Conservation (phyloP, 2,113 vertebrate genomes). For the Cebus imitator region DNA sequence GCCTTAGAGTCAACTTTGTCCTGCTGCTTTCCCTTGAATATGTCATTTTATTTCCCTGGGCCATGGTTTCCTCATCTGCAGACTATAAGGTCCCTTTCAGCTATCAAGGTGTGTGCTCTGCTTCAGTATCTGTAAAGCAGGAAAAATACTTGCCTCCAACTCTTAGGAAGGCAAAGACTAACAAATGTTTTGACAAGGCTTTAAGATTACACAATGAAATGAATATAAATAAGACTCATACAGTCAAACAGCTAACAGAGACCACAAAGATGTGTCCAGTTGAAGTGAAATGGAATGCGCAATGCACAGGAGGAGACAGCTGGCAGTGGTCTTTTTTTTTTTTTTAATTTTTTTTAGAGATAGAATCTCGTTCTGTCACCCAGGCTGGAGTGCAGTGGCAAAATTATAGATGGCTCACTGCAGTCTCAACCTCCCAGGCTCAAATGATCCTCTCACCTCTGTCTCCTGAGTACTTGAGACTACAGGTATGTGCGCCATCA, state of each 20-base stretch:
- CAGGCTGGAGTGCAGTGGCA: too few relatives aligned
- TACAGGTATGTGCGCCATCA: too few relatives aligned
- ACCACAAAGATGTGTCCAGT: not conserved
- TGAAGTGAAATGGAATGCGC: slow-evolving; percentile 33
- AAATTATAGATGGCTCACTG: too few relatives aligned
- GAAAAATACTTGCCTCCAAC: not conserved
- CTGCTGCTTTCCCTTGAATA: not conserved
- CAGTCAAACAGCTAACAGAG: not conserved
- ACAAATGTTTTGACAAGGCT: not conserved
- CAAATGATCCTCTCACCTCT: too few relatives aligned
- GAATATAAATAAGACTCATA: not conserved
- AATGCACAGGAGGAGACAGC: not conserved
- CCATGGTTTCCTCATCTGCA: not conserved
- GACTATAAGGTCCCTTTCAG: not conserved
- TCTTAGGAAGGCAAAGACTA: not conserved
- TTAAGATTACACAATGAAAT: not conserved
- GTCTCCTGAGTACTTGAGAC: too few relatives aligned
- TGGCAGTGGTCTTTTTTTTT: not conserved
- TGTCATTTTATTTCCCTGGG: not conserved
- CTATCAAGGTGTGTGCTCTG: not conserved
- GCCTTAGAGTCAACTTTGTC: not conserved
- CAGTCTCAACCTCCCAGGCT: too few relatives aligned
- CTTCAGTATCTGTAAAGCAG: not conserved
- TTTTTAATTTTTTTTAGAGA: too few relatives aligned
- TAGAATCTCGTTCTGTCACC: too few relatives aligned